Base-by-base conservation (phyloP, 2,888 invertebrate species). In the Orgyia antiqua region DNA sequence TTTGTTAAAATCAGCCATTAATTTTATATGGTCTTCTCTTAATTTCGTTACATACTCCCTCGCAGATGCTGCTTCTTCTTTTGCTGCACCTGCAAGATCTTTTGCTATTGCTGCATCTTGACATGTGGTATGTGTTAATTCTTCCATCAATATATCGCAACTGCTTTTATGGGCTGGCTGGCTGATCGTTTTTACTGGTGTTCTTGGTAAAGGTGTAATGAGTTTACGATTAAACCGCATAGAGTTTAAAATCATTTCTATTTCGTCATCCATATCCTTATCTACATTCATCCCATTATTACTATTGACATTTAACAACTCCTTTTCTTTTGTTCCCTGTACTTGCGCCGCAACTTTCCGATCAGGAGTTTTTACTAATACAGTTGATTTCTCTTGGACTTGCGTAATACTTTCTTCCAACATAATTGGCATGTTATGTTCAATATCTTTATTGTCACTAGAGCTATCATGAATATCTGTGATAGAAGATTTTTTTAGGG, bases 161-260 rank as follows among this genome's bases (percentile, higher is more conserved):
- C 8, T 1, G 3, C 13, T 13, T 8, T 19, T 11, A 19, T 2
- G 19, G 8, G 5, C 5, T 11, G 24, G 10, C 9, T 13, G 11
- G 1, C 18, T 4, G 3, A 10, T 1, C 33, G 42, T 10, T 53
- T 41, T 59, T 24, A 40, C 43, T 13, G 80, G 78, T 15, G 72
- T 66, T 29, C 37, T 44, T 10, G 82, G 79, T 28, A 80, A 58
- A 12, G 82, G 82, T 6, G 79, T 68, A 34, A 83, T 46, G 17
- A 67, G 36, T 10, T 39, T 42, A 28, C 51, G 47, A 35, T 47
- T 44, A 13, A 77, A 45, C 31, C 63, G 55, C 76, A 82, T 79
- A 8, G 38, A 44, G 39, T 49, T 53, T 27, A 83, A 58, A 48
- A 82, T 83, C 39, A 45, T 65, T 48, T 69, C 64, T 38, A 84